Base-by-base conservation (phyloP, 2,888 invertebrate species). In the Drosophila aldrichi region DNA sequence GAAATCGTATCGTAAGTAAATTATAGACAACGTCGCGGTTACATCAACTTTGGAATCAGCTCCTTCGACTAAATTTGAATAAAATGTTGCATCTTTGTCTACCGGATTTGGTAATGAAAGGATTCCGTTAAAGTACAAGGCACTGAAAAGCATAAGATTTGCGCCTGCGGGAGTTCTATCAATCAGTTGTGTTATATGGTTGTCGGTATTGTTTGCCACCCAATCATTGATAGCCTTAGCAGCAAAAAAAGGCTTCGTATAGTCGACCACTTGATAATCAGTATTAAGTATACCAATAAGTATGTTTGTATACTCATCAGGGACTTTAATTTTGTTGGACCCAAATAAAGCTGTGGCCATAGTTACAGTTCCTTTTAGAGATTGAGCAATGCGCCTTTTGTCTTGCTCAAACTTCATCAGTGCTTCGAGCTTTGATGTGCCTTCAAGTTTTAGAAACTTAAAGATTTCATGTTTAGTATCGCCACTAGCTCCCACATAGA, bases 41-140 rank as follows among this genome's bases (percentile, higher is more conserved):
- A 22, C 22, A 22, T 22, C 3, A 4, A 22, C 2, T 2, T 3
- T 2, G 22, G 22, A 22, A 7, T 16, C 16, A 16, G 5, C 7
- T 38, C 16, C 38, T 1, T 16, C 16, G 14, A 36, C 1, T 38
- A 16, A 16, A 16, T 2, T 7, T 38, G 38, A 16, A 38, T 7
- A 7, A 38, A 38, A 38, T 38, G 7, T 38, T 22, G 2, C 22
- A 22, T 2, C 3, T 22, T 0, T 38, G 7, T 2, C 6, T 7
- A 7, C 7, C 12, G 16, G 38, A 0, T 7, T 2, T 16, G 2
- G 16, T 36, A 36, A 4, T 0, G 0, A 1, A 7, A 38, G 1
- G 7, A 5, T 2, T 38, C 7, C 16, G 16, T 38, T 16, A 16
- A 38, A 16, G 16, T 16, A 16, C 16, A 38, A 2, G 16, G 16